Evolutionary conservation across 2,888 invertebrate species (phyloP).

Genomic region (Neoitamus cyanurus): DNA sequence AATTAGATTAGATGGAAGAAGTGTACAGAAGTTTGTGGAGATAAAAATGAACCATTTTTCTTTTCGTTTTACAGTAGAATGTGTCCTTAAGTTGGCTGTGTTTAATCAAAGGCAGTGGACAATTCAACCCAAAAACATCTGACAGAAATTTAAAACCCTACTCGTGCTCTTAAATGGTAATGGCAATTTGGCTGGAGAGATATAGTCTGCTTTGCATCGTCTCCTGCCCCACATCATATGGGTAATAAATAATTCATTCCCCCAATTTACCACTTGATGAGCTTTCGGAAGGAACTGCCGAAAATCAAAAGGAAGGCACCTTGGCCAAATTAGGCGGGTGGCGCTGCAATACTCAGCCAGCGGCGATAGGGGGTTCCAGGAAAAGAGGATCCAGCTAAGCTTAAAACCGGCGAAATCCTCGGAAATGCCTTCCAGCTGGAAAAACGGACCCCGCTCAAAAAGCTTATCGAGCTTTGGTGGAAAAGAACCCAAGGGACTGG

Average conservation of each 20-base stretch:
- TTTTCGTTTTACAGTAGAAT: no score
- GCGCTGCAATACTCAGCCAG: background rate
- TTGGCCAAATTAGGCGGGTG: background rate
- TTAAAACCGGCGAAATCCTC: background rate
- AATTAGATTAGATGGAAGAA: no score
- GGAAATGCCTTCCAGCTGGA: background rate
- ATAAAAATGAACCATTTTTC: no score
- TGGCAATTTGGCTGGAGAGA: no score
- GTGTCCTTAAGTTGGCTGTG: no score
- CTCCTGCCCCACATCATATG: background rate
- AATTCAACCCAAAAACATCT: no score
- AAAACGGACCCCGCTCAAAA: background rate
- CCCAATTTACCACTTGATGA: background rate
- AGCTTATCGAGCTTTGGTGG: background rate
- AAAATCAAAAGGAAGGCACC: background rate
- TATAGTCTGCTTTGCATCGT: background rate
- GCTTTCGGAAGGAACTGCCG: background rate
- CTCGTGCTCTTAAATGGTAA: no score
- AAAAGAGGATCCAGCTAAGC: background rate
- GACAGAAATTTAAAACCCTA: no score
- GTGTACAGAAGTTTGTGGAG: no score
- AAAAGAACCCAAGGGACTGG: background rate
- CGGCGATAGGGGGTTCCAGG: background rate
- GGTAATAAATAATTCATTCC: background rate
- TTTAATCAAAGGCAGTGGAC: no score